These are phyloP conservation scores for Colaptes auratus DNA, from an alignment of 2,113 vertebrate genomes.

Conservation along the genomic window DNA sequence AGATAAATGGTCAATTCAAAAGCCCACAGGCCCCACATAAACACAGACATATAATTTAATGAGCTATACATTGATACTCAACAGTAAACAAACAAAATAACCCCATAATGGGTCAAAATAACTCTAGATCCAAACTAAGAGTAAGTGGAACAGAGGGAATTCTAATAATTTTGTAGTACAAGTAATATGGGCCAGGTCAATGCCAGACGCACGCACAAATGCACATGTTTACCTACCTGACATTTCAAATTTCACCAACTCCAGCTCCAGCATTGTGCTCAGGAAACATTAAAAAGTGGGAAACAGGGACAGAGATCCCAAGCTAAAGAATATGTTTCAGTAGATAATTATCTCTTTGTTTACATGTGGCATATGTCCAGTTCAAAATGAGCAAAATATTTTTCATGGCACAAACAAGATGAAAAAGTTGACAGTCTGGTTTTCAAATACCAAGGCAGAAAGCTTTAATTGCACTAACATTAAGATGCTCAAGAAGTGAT, in stretches of 20 bases:
- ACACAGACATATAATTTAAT: not conserved
- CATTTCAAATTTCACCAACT: slow-evolving; percentile 67
- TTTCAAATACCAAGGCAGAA: not conserved
- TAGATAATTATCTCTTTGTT: slow-evolving; percentile 41
- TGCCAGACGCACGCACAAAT: slow-evolving; percentile 65
- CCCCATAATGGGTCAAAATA: not conserved
- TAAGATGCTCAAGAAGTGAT: not conserved
- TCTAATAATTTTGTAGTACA: not conserved
- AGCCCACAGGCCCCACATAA: not conserved
- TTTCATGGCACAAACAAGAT: not conserved
- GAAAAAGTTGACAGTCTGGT: not conserved
- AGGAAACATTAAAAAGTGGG: slow-evolving; percentile 56
- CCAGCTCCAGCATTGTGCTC: slow-evolving; percentile 43
- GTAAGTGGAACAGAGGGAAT: not conserved
- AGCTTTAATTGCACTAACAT: not conserved
- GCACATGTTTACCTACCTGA: slow-evolving; percentile 66
- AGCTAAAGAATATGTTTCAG: slow-evolving; percentile 61
- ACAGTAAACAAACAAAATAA: not conserved
- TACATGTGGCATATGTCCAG: not conserved
- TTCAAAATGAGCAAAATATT: not conserved
- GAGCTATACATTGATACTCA: not conserved
- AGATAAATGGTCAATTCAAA: not conserved
- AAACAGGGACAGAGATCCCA: slow-evolving; percentile 59
- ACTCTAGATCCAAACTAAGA: not conserved
- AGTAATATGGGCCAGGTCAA: slow-evolving; percentile 63